Evolutionary conservation across 2,888 invertebrate genomes (phyloP).

Genomic region (Polymixis lichenea): DNA sequence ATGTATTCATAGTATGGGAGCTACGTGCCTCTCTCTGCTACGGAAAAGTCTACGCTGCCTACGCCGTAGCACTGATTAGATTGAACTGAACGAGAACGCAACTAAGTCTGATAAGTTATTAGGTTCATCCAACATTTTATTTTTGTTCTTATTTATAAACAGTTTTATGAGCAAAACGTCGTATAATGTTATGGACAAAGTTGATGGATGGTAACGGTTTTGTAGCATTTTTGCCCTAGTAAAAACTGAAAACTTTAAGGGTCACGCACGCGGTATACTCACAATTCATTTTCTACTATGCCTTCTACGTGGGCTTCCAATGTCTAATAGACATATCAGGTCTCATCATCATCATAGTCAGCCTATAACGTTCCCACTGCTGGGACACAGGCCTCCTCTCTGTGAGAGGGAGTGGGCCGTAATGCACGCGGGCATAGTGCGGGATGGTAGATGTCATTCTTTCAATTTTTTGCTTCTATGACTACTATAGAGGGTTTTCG

Average conservation of each 20-base stretch:
- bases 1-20: constrained; percentile 59
- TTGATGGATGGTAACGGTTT: background rate
- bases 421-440: no score
- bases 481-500: background rate
- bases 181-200: background rate
- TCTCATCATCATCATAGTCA: no score
- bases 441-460: no score
- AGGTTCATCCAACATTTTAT: background rate
- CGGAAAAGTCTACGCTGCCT: constrained; percentile 49
- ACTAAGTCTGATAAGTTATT: constrained; percentile 27
- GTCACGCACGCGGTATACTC: background rate
- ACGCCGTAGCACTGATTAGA: constrained; percentile 61
- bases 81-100: constrained; percentile 36
- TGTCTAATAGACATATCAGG: constrained; percentile 1
- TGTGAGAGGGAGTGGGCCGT: no score
- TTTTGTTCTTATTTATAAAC: constrained; percentile 8
- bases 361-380: no score
- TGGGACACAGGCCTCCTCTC: no score
- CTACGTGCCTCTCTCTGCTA: constrained; percentile 54
- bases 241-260: background rate
- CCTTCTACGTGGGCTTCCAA: background rate
- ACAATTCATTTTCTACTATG: background rate
- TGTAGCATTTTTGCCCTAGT: background rate
- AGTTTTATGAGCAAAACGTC: constrained; percentile 21
- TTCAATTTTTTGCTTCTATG: no score